A percentile compares a stretch with the other conserved stretches of the same genome.
Evolutionary conservation across 2,888 invertebrate species (phyloP).

Genomic region (Ochropacha duplaris): DNA sequence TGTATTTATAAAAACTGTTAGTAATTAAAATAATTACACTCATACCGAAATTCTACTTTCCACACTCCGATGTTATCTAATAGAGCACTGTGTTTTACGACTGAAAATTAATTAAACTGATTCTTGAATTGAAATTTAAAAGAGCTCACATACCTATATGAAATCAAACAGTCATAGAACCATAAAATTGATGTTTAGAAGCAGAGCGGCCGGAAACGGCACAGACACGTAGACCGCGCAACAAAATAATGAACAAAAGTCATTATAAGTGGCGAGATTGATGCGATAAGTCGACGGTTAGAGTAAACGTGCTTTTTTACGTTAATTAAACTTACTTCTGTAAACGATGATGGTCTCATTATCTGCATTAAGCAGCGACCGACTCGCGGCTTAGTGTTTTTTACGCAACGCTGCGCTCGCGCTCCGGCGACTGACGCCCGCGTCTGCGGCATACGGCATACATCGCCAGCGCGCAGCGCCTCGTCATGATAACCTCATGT

Average conservation of each 20-base stretch:
- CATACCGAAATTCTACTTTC: constrained; percentile 32
- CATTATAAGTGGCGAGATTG: constrained; percentile 76
- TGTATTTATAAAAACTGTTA: constrained; percentile 31
- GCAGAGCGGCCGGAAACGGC: constrained; percentile 63
- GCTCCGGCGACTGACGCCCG: constrained; percentile 18
- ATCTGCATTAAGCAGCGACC: constrained; percentile 62
- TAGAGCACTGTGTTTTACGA: constrained; percentile 35
- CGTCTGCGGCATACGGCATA: constrained; percentile 21
- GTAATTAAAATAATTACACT: constrained; percentile 44
- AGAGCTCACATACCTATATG: constrained; percentile 35
- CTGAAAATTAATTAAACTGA: constrained; percentile 60
- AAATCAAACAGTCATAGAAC: constrained; percentile 64
- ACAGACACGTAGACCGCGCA: constrained; percentile 63
- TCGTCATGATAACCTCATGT: constrained; percentile 28
- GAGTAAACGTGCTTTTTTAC: constrained; percentile 80
- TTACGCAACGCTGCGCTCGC: constrained; percentile 59
- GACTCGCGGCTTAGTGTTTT: constrained; percentile 47
- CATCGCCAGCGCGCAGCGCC: constrained; percentile 9
- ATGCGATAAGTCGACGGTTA: constrained; percentile 70
- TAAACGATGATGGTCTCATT: constrained; percentile 78
- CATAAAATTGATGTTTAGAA: constrained; percentile 72
- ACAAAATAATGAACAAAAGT: constrained; percentile 81
- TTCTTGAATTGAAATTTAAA: constrained; percentile 50
- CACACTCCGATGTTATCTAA: constrained; percentile 34
- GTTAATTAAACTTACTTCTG: constrained; percentile 81